phyloP scores from a whole-genome alignment of 64 coral and sea anemone species.

The Acropora tenuis region DNA sequence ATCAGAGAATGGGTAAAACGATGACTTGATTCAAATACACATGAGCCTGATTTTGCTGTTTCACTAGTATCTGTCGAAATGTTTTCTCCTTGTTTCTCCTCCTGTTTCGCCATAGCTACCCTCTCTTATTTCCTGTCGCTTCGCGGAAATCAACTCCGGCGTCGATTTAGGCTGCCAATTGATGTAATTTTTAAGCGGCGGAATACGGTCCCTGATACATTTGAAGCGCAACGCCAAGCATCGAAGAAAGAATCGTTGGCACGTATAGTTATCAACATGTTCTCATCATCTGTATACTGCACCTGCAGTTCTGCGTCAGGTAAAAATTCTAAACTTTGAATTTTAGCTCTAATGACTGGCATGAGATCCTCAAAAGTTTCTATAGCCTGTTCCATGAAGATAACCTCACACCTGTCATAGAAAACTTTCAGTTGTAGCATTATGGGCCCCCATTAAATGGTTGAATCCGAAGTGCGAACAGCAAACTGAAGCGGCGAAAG shows the following conservation, averaged over 20 bases:
- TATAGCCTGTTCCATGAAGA: too few species aligned
- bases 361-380: too few species aligned
- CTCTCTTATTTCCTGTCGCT: background rate
- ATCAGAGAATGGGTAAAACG: background rate
- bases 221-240: slow-evolving; percentile 9
- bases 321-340: slow-evolving; percentile 12
- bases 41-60: background rate
- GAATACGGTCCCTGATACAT: slow-evolving; percentile 1
- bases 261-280: background rate
- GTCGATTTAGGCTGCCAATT: background rate
- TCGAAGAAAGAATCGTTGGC: background rate
- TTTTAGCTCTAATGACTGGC: slow-evolving; percentile 1
- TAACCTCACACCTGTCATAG: too few species aligned
- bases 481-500: too few species aligned
- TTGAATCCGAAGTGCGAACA: too few species aligned
- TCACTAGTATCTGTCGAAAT: background rate
- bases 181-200: slow-evolving; percentile 23
- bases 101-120: background rate
- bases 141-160: background rate
- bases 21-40: background rate
- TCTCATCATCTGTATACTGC: slow-evolving; percentile 26
- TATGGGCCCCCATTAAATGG: too few species aligned
- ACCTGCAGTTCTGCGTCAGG: slow-evolving; percentile 4
- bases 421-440: too few species aligned
- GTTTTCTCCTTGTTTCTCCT: background rate